Conservation (phyloP, 1,140 invertebrate species). For the Trypoxylus dichotomus region DNA sequence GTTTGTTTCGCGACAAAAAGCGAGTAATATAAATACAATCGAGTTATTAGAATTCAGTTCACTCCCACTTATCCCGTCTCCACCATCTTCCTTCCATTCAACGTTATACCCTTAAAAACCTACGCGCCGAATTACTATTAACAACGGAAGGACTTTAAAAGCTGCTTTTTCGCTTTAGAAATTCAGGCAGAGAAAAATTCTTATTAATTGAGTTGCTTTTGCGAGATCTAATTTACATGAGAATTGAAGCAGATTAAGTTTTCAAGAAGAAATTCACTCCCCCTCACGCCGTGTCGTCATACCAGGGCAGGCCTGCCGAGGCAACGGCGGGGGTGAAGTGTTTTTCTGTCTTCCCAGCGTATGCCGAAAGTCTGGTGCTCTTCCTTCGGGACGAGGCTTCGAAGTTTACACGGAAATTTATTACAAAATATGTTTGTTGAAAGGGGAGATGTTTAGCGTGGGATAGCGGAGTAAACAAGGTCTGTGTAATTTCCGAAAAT, state of each 20-base stretch:
- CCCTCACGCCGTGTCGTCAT: background rate
- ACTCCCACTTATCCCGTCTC: background rate
- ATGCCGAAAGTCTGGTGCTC: background rate
- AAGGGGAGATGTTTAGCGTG: background rate
- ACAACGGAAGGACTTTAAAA: background rate
- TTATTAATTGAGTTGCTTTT: background rate
- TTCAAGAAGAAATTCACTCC: background rate
- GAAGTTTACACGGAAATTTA: background rate
- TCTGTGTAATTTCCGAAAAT: background rate
- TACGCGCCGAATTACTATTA: background rate
- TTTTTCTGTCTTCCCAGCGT: background rate
- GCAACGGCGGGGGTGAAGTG: background rate
- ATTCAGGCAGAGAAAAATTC: background rate
- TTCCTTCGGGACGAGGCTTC: background rate
- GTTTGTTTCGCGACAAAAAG: background rate
- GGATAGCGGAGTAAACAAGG: background rate
- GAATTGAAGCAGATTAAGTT: constrained; percentile 3
- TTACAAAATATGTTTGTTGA: background rate
- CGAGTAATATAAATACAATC: background rate
- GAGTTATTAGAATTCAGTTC: background rate
- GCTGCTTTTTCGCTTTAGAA: background rate
- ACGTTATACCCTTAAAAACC: background rate
- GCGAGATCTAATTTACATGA: constrained; percentile 6
- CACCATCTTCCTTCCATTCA: background rate
- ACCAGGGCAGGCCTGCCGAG: background rate